Conservation (phyloP, 2,797 vertebrate genomes). For the Phrynocephalus guinanensis region DNA sequence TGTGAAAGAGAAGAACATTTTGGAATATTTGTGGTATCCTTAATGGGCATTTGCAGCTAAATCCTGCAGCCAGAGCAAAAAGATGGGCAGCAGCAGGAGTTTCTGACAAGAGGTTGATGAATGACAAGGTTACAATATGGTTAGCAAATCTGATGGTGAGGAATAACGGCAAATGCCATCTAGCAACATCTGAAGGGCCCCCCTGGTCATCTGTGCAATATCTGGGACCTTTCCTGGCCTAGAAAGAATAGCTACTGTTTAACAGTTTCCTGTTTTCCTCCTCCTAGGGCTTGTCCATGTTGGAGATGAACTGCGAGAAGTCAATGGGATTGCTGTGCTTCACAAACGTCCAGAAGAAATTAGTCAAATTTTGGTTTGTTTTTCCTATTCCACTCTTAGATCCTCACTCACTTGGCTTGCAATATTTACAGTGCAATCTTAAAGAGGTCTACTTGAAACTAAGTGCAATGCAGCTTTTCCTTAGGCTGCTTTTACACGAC, state of each 20-base stretch:
- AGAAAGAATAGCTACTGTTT: not conserved
- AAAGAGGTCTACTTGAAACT: not conserved
- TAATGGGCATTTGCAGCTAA: not conserved
- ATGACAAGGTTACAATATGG: not conserved
- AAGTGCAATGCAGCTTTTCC: not conserved
- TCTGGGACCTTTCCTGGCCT: not conserved
- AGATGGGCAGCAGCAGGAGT: not conserved
- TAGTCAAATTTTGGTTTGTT: slow-evolving; percentile 92
- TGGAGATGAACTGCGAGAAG: slow-evolving; percentile 93
- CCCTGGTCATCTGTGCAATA: fast-evolving
- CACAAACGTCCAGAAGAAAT: slow-evolving; percentile 94
- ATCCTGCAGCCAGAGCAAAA: not conserved
- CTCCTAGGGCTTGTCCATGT: slow-evolving; percentile 92
- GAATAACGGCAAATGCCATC: not conserved
- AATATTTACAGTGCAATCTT: not conserved
- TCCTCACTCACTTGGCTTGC: slow-evolving; percentile 36
- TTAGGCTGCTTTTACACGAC: too few species aligned
- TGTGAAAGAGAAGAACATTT: too few species aligned
- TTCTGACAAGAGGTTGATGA: not conserved
- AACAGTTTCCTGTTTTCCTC: slow-evolving; percentile 30
- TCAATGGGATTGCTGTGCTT: slow-evolving; percentile 90
- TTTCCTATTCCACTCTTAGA: slow-evolving; percentile 51
- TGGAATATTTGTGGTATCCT: not conserved
- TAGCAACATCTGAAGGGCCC: not conserved
- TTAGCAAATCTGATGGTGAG: not conserved